A percentile compares a stretch with the other conserved stretches of the same genome.
Evolutionary conservation across 2,888 invertebrate species (phyloP).

Genomic region (Caprella mutica): DNA sequence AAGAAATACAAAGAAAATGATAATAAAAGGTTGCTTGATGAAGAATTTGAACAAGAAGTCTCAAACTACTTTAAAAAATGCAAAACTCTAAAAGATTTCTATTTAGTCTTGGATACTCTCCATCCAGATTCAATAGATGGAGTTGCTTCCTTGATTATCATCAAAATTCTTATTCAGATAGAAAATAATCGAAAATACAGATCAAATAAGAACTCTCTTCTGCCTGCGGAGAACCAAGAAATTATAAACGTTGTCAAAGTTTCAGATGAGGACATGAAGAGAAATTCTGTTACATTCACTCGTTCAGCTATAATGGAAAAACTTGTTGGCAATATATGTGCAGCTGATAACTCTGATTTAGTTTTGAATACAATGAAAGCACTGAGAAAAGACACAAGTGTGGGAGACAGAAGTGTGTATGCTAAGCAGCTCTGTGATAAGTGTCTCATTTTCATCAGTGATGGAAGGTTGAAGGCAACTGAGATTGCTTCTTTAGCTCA

Average conservation of each 20-base stretch:
- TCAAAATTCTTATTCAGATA: slow-evolving; percentile 42
- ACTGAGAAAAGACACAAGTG: slow-evolving; percentile 36
- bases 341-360: slow-evolving; percentile 40
- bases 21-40: slow-evolving; percentile 16
- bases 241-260: too few relatives aligned
- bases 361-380: slow-evolving; percentile 43
- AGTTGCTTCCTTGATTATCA: slow-evolving; percentile 42
- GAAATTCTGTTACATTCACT: slow-evolving; percentile 32
- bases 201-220: slow-evolving; percentile 17
- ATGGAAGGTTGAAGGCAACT: slow-evolving; percentile 48
- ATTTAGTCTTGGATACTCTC: background rate
- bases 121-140: slow-evolving; percentile 45
- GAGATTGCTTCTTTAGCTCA: slow-evolving; percentile 52
- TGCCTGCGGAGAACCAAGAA: background rate
- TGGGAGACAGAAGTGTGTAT: slow-evolving; percentile 22
- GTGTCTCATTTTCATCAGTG: slow-evolving; percentile 50
- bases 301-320: slow-evolving; percentile 43
- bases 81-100: slow-evolving; percentile 1
- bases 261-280: background rate
- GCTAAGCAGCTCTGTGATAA: slow-evolving; percentile 48
- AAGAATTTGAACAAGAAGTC: slow-evolving; percentile 27
- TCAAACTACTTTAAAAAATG: slow-evolving; percentile 27
- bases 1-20: slow-evolving; percentile 14
- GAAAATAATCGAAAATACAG: slow-evolving; percentile 40
- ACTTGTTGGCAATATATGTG: slow-evolving; percentile 44